Evolutionary conservation across 1,140 invertebrate genomes (phyloP).

Genomic region (Eciton burchellii): DNA sequence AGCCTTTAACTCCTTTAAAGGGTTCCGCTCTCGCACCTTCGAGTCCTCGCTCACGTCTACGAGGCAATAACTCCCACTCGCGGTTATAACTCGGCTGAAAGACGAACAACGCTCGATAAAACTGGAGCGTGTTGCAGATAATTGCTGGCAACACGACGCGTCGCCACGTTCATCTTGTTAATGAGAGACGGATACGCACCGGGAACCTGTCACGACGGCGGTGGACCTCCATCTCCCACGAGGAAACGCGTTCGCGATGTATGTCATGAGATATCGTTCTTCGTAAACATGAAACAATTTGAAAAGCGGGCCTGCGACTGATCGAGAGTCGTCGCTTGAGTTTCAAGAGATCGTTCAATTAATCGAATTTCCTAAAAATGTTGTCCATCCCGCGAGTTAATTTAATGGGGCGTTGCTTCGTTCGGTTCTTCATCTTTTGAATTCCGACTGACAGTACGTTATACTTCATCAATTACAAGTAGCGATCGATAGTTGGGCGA

Average conservation of each 20-base stretch:
- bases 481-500: slow-evolving; percentile 5
- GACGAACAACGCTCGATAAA: slow-evolving; percentile 26
- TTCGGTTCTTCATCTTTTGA: not conserved
- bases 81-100: slow-evolving; percentile 41
- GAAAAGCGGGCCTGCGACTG: no score
- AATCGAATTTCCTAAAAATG: not conserved
- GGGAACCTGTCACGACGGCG: not conserved
- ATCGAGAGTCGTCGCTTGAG: not conserved
- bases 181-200: slow-evolving; percentile 15
- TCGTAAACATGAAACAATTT: no score
- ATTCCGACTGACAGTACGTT: not conserved
- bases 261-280: not conserved
- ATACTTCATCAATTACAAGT: not conserved
- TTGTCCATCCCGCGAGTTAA: not conserved
- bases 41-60: slow-evolving; percentile 44
- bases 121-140: slow-evolving; percentile 42
- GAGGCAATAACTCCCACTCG: slow-evolving; percentile 51
- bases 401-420: not conserved
- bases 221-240: not conserved
- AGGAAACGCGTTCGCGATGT: not conserved
- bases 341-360: not conserved
- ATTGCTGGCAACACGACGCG: slow-evolving; percentile 27
- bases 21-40: slow-evolving; percentile 1
- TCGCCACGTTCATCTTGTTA: slow-evolving; percentile 21
- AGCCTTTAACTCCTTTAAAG: slow-evolving; percentile 25